Conservation (phyloP, 2,113 vertebrate species). For the Serilophus lunatus region DNA sequence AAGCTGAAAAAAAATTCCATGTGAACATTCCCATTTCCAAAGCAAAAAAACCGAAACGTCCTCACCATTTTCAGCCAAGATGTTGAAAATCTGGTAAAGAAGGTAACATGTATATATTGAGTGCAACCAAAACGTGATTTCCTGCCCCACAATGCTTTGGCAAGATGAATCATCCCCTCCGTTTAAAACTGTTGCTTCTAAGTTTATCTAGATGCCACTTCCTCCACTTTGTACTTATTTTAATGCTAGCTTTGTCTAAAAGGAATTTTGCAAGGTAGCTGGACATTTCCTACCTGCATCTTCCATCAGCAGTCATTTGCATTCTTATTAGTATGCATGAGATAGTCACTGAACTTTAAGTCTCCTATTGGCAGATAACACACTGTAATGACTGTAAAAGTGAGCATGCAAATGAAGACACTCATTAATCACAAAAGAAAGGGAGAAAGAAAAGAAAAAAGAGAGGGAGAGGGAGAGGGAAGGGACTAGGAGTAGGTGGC, state of each 20-base stretch:
- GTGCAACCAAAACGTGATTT: not conserved
- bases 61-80: not conserved
- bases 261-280: constrained; percentile 65
- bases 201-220: constrained; percentile 19
- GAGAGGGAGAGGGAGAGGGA: not conserved
- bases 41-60: not conserved
- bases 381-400: constrained; percentile 83
- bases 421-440: constrained; percentile 82
- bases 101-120: not conserved
- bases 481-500: not conserved
- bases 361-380: constrained; percentile 83
- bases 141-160: not conserved
- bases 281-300: constrained; percentile 71
- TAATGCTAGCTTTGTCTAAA: constrained; percentile 41
- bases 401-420: constrained; percentile 85
- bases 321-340: constrained; percentile 88
- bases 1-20: not conserved
- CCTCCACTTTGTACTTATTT: not conserved
- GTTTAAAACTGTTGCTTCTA: constrained; percentile 40
- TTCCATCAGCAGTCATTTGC: constrained; percentile 82
- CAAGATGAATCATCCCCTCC: not conserved
- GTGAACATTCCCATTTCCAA: not conserved
- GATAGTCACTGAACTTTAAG: constrained; percentile 88
- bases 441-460: not conserved
- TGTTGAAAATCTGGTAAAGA: not conserved